phyloP scores from a whole-genome alignment of 2,888 invertebrate species.

The Tetanocera ferruginea region DNA sequence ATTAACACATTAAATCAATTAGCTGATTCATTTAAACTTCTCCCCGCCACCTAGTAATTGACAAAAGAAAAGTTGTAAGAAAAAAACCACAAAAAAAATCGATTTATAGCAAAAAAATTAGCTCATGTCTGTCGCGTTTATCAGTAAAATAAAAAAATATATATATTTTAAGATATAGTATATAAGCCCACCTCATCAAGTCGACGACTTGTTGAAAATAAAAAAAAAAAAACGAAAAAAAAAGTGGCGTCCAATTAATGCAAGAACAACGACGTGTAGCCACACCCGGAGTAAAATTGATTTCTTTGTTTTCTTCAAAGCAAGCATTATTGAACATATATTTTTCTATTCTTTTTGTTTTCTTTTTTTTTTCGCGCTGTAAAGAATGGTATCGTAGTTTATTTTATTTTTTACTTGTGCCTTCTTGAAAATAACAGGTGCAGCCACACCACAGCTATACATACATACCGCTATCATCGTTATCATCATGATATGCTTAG shows the following conservation, averaged over 20 bases:
- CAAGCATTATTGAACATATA: background rate
- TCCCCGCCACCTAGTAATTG: no score
- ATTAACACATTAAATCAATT: no score
- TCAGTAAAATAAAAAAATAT: background rate
- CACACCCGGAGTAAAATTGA: constrained; percentile 9
- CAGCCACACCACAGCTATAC: background rate
- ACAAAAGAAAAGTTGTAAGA: no score
- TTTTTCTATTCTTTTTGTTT: background rate
- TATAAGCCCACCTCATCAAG: background rate
- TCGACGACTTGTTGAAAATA: background rate
- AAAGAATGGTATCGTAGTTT: background rate
- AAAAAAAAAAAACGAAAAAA: background rate
- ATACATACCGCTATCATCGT: background rate
- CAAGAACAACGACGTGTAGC: background rate
- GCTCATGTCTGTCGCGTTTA: no score
- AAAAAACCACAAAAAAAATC: no score
- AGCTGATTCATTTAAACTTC: no score
- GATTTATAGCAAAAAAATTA: no score
- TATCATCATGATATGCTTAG: background rate
- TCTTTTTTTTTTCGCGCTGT: background rate
- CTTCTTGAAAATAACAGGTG: background rate
- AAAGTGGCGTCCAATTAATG: background rate
- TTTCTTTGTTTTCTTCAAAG: background rate
- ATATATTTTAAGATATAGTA: background rate
- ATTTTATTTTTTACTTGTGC: background rate